Base-by-base conservation (phyloP, 2,797 vertebrate genomes). In the Hypotaenidia philippensis region DNA sequence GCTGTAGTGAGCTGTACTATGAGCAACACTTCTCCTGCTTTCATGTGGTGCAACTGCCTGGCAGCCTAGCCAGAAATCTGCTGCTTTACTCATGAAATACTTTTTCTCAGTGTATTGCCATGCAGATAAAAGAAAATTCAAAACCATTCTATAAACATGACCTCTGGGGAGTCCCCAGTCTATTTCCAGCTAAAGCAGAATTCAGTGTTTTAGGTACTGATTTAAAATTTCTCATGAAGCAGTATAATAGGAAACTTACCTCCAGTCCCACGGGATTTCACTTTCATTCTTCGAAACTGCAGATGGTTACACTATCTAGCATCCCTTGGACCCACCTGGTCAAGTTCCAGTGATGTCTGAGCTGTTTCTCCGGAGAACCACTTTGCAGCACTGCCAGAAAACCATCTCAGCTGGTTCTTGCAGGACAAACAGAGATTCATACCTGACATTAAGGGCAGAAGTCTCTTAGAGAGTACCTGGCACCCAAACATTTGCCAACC, bases 51-150 rank as follows among this genome's bases (percentile, higher is more conserved):
- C 69, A 64, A 32, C 61, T 0, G 10, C 69, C 69, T 90, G 45
- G 56, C 84, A 94, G 76, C 49, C 49, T 36, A 53, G 38, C 45
- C 64, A 93, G 23, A 88, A 91, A 88, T 91, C 72, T 95, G 64
- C 61, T 47, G 72, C 41, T 74, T 83, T 76, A 53, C 72, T 94
- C 57, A 40, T 17, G 29, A 94, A 93, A 76, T 82, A 2, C 49
- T 71, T 77, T 81, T 52, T 34, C 52, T 22, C 32, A 29, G 15
- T 75, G 55, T 86, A 86, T 27, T 88, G 69, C 79, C 57, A 55
- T 32, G 76, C 34, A 90, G 83, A 86, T 91, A 86, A 89, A 94
- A 94, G 83, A 57, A 80, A 83, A 83, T 81, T 71, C 76, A 93
- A 78, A 93, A 14, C 53, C 55, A 52, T 76, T 80, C 84, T 78